Base-by-base conservation (phyloP, 2,113 vertebrate species). In the Centropristis striata region DNA sequence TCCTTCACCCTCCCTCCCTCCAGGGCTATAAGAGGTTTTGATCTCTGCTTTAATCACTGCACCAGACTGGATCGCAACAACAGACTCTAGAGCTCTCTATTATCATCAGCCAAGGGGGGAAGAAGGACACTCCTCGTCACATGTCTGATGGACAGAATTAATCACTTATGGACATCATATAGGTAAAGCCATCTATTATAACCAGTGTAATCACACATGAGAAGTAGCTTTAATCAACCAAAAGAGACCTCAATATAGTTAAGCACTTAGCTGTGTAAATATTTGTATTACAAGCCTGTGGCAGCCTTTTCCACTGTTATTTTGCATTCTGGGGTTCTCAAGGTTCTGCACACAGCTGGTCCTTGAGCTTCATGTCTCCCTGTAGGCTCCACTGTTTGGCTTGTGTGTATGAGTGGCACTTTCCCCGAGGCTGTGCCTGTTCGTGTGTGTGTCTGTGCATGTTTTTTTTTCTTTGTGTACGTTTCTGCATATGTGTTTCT, bases 341-440 rank as follows among this genome's bases (percentile, higher is more conserved):
- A 86, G 86, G 90, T 92, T 91, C 80, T 82, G 78, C 85, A 89
- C 81, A 90, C 87, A 93, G 85, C 86, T 90, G 90, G 87, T 92
- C 90, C 87, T 90, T 86, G 81, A 90, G 91, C 86, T 85, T 81
- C 89, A 80, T 89, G 87, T 91, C 75, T 92, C 90, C 88, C 90
- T 92, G 90, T 86, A 92, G 91, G 90, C 86, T 90, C 74, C 78
- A 44, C 74, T 91, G 84, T 87, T 86, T 86, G 86, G 72, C 86
- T 80, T 83, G 80, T 81, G 65, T 71, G 63, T 85, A 37, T 93
- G 90, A 93, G 77, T 92, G 90, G 90, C 88, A 91, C 81, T 82
- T 90, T 92, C 91, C 91, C 91, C 1, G 75, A 91, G 92, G 92
- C 92, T 84, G 86, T 93, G 86, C 79, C 84, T 89, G 88, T 77